Base-by-base conservation (phyloP, 2,113 vertebrate genomes). In the Oreotrochilus melanogaster region DNA sequence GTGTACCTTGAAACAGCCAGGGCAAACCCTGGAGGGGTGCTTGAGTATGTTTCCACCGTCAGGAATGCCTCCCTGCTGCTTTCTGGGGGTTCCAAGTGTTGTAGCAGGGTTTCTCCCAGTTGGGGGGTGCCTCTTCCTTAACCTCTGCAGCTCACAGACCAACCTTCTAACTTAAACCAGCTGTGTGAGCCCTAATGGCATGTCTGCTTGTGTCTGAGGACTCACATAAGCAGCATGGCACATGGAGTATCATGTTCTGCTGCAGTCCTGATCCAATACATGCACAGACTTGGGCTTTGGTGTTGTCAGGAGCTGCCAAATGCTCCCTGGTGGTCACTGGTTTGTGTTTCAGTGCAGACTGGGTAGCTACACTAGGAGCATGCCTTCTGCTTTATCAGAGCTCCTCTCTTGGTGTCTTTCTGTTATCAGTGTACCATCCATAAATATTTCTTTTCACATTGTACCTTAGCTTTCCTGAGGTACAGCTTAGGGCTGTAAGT, bases 361-460 rank as follows among this genome's bases (percentile, higher is more conserved):
- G 60, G 27, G 51, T 25, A 43, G 31, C 45, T n/a, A 12, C 30
- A 69, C 35, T 48, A 61, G 42, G 47, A 66, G 33, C 9, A 21
- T 56, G 64, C 19, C 64, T 73, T 58, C 35, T 90, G 72, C 39
- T 78, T 88, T 86, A 76, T 86, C 76, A 90, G 64, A 88, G 39
- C 33, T 90, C 31, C 80, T 92, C 42, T 70, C n/a, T 65, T 70
- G 53, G 6, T 92, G 50, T 86, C 67, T 71, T 65, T 25, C 28
- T 47, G 73, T 82, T 82, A 33, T 58, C 57, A 76, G 45, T 57
- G 65, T 23, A 54, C 33, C 54, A 50, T 14, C 42, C 45, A 37
- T 69, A 89, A 84, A 89, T 85, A 69, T 54, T 71, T 61, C 10
- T 91, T 84, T 92, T 69, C 73, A 65, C 74, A 89, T 14, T 64